phyloP scores from a whole-genome alignment of 2,888 invertebrate genomes.

The Epirrhoe tristata region DNA sequence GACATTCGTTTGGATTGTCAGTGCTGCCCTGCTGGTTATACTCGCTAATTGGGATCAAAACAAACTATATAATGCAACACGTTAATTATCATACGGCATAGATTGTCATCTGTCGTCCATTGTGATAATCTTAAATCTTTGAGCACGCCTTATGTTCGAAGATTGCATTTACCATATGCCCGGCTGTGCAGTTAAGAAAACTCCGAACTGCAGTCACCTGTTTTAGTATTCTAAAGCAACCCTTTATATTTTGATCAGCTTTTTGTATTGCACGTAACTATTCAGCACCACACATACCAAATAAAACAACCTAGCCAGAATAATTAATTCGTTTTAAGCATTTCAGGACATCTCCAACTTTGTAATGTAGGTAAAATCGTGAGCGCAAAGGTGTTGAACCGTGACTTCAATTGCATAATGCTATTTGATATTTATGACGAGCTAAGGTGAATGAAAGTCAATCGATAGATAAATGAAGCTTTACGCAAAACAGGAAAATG shows the following conservation, averaged over 20 bases:
- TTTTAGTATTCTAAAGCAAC: slow-evolving; percentile 1
- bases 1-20: slow-evolving; percentile 58
- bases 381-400: slow-evolving; percentile 15
- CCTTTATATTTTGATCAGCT: background rate
- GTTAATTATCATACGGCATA: slow-evolving; percentile 40
- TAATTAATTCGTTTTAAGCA: background rate
- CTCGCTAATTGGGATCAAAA: slow-evolving; percentile 47
- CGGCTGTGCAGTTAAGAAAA: slow-evolving; percentile 12
- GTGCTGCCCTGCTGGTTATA: slow-evolving; percentile 64
- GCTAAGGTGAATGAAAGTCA: slow-evolving; percentile 32
- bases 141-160: slow-evolving; percentile 33
- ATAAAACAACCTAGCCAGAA: background rate
- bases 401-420: slow-evolving; percentile 24
- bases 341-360: slow-evolving; percentile 1
- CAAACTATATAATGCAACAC: slow-evolving; percentile 39
- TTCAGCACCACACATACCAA: background rate
- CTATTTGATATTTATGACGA: slow-evolving; percentile 34
- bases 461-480: slow-evolving; percentile 35
- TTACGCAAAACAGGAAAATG: slow-evolving; percentile 42
- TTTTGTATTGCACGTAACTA: background rate
- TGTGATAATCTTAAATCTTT: slow-evolving; percentile 39
- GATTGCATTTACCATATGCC: slow-evolving; percentile 36
- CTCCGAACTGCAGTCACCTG: slow-evolving; percentile 15
- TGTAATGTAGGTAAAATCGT: slow-evolving; percentile 24
- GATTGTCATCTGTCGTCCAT: slow-evolving; percentile 42